These are phyloP conservation scores for Cyprinella venusta DNA, from an alignment of 2,797 vertebrate genomes.

Conservation along the genomic window DNA sequence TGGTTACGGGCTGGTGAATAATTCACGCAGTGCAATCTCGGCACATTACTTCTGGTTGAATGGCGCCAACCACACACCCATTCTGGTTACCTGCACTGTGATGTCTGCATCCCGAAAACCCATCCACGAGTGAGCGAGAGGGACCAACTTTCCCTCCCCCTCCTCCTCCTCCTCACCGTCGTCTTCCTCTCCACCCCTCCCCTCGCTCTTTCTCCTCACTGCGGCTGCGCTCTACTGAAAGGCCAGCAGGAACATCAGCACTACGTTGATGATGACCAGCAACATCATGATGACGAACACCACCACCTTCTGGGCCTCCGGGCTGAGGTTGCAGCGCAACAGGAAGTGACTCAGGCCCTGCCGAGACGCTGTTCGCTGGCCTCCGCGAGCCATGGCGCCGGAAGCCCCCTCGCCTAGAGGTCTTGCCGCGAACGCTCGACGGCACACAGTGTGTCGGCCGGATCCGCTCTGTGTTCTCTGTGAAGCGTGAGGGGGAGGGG, in stretches of 20 bases:
- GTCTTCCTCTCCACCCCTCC: constrained; percentile 31
- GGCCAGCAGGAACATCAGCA: constrained; percentile 95
- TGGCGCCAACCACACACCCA: constrained; percentile 2
- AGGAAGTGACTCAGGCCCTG: constrained; percentile 80
- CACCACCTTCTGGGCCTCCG: constrained; percentile 92
- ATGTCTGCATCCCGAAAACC: constrained; percentile 69
- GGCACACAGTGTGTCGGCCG: constrained; percentile 16
- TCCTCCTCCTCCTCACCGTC: constrained; percentile 15
- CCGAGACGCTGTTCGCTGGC: constrained; percentile 38
- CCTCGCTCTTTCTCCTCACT: constrained; percentile 4
- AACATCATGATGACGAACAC: constrained; percentile 95
- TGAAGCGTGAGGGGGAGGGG: constrained; percentile 9
- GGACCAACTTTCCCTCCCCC: constrained; percentile 46
- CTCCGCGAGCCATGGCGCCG: constrained; percentile 72
- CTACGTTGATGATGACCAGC: constrained; percentile 95
- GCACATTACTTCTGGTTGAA: constrained; percentile 9
- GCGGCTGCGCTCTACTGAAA: constrained; percentile 81
- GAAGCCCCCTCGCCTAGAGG: constrained; percentile 40
- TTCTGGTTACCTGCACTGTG: constrained; percentile 68
- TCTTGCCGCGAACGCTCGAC: constrained; percentile 15
- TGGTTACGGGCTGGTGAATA: constrained; percentile 31
- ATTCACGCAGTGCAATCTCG: constrained; percentile 10
- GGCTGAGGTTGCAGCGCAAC: constrained; percentile 93
- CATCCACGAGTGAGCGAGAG: constrained; percentile 62
- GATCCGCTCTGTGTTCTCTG: constrained; percentile 5